Conservation (phyloP, 1,140 invertebrate species). For the Pygmarrhopalites habei region DNA sequence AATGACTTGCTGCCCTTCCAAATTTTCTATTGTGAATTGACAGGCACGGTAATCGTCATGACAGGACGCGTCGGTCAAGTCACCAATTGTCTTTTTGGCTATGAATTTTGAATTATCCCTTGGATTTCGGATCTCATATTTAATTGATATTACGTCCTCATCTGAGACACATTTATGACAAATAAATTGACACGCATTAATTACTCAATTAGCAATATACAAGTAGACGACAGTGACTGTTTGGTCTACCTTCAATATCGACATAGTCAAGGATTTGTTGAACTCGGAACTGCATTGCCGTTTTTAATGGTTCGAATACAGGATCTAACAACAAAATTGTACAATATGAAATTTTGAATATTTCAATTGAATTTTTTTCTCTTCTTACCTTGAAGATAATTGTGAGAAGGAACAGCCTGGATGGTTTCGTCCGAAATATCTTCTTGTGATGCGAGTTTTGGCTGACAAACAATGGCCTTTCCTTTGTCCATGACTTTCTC, state of each 20-base stretch:
- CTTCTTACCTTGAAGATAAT: neutral
- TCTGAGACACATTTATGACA: neutral
- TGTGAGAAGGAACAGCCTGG: neutral
- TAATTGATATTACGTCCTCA: neutral
- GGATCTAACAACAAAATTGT: neutral
- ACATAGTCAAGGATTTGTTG: neutral
- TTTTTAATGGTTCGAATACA: conserved; percentile 9
- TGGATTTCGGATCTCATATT: neutral
- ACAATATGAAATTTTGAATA: neutral
- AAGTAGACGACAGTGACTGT: neutral
- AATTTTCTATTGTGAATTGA: neutral
- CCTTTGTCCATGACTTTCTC: neutral
- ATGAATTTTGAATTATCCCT: neutral
- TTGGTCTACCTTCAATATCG: neutral
- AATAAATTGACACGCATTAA: neutral
- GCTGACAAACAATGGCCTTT: neutral
- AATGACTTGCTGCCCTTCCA: neutral
- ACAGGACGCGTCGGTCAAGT: neutral
- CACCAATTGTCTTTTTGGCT: neutral
- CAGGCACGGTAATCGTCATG: neutral
- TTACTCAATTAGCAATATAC: neutral
- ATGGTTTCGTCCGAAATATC: conserved; percentile 3
- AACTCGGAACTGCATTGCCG: neutral
- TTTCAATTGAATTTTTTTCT: neutral
- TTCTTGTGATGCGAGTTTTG: conserved; percentile 5